Evolutionary conservation across 2,113 vertebrate species (phyloP), one percentile per base, ranked within the genome.

Genomic region (Halichoerus grypus): DNA sequence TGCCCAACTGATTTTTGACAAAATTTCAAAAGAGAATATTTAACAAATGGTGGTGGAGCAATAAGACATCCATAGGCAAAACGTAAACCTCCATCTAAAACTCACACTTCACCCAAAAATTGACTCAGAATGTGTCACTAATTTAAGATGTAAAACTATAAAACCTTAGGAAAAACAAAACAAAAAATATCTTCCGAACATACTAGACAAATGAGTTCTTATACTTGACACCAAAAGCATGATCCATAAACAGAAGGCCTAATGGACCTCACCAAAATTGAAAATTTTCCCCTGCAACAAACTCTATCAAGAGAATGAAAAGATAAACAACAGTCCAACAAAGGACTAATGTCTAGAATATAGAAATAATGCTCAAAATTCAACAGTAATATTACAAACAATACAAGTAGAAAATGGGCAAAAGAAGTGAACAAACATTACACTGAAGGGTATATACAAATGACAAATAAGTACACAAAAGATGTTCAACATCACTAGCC

Each of bases 11-110:
- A 21, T 39, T 33, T 76, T 65, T 42, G 28, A 42, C 42, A 90
- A 95, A 90, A 76, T 55, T 84, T n/a, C 19, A 89, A 88, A 88
- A 83, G 26, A 61, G 15, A 92, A 49, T 51, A 74, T 85, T 10
- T 53, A 59, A 72, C 36, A 92, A 81, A 91, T 39, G 19, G 36
- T 69, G 7, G 5, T 39, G 8, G 10, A 49, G 5, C 33, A 84
- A 55, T 15, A 59, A 39, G 28, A 46, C 22, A 59, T 72, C 31
- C 65, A 92, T 10, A 83, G 31, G 33, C 39, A 84, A 61, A 84
- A 74, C 5, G 26, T 28, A 15, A 74, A 28, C 22, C 79, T 46
- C 67, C 11, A 82, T 31, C 36, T 28, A 72, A 84, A 83, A 36
- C 65, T 33, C 65, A 57, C 24, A 53, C n/a, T 79, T 79, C 31